These are phyloP conservation scores for Dipodomys ordii DNA, from an alignment of 2,113 vertebrate species.

Conservation along the genomic window DNA sequence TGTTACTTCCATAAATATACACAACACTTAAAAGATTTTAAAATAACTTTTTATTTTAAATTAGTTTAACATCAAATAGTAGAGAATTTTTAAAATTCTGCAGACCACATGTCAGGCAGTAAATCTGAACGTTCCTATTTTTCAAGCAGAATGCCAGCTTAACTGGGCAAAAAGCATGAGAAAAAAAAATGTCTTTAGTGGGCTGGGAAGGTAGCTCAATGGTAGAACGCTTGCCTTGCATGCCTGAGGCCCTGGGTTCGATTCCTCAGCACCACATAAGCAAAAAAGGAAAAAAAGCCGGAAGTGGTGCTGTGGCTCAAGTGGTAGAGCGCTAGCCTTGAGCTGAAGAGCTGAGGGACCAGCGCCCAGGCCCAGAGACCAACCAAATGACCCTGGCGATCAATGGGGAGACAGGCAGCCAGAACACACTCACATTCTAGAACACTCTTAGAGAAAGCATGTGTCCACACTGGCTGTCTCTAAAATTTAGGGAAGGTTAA, in stretches of 20 bases:
- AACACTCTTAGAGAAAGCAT: neutral
- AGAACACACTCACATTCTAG: neutral
- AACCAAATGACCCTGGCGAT: neutral
- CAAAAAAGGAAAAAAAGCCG: too few species aligned
- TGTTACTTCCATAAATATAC: neutral
- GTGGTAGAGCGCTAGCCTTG: too few species aligned
- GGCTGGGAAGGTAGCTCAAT: too few species aligned
- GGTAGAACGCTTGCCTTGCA: too few species aligned
- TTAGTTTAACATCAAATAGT: neutral
- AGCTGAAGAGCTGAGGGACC: too few species aligned
- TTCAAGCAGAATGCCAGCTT: conserved; percentile 37
- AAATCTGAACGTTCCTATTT: conserved; percentile 22
- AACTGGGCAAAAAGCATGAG: neutral
- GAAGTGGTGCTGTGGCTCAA: too few species aligned
- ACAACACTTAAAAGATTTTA: conserved; percentile 9
- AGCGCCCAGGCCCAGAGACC: too few species aligned
- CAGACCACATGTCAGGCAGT: neutral
- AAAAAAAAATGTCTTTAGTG: neutral
- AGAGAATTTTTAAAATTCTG: conserved; percentile 40
- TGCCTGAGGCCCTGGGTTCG: too few species aligned
- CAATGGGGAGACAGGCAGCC: neutral
- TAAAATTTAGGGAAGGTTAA: conserved; percentile 24
- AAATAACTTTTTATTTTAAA: neutral
- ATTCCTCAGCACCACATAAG: too few species aligned
- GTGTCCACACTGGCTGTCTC: neutral